Evolutionary conservation across 2,888 invertebrate genomes (phyloP), one percentile per base, ranked within the genome.

Genomic region (Marasmarcha lunaedactyla): DNA sequence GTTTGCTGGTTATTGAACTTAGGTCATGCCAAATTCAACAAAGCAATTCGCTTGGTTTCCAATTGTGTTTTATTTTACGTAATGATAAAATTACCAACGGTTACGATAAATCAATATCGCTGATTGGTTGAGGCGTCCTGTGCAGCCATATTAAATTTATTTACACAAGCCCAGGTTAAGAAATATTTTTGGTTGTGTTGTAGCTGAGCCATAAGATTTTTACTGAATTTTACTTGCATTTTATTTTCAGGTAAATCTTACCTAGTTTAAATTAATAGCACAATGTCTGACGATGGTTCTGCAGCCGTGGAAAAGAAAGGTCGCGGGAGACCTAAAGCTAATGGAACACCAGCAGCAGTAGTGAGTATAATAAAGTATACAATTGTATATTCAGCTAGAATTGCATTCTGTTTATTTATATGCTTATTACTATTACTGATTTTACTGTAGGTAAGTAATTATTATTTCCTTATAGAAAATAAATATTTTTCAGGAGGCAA

Each of bases 201-300:
- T n/a, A n/a, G n/a, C n/a, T n/a, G n/a, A n/a, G n/a, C n/a, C n/a
- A n/a, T n/a, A n/a, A n/a, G n/a, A n/a, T n/a, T n/a, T n/a, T n/a
- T n/a, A n/a, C n/a, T n/a, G n/a, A n/a, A n/a, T n/a, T n/a, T n/a
- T n/a, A n/a, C n/a, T n/a, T n/a, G n/a, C n/a, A n/a, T n/a, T n/a
- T n/a, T n/a, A n/a, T n/a, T 69, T 68, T 49, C 59, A 73, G 71
- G 55, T 51, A 55, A 51, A 55, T 46, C 49, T 49, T 49, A 51
- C 46, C 45, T 57, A 59, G 55, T 48, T n/a, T 11, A n/a, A 30
- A 30, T 30, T 7, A 30, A 30, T 30, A 30, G 30, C 11, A 30
- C 59, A 60, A 84, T 84, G 84, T 84, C 84, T 67, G 84, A 84
- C 68, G 84, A 84, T 59, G 84, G 84, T 42, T 73, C 83, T 53